A percentile compares a stretch with the other conserved stretches of the same genome.
These are phyloP conservation scores for Tinea trinotella DNA, from an alignment of 2,888 invertebrate species.

Conservation along the genomic window DNA sequence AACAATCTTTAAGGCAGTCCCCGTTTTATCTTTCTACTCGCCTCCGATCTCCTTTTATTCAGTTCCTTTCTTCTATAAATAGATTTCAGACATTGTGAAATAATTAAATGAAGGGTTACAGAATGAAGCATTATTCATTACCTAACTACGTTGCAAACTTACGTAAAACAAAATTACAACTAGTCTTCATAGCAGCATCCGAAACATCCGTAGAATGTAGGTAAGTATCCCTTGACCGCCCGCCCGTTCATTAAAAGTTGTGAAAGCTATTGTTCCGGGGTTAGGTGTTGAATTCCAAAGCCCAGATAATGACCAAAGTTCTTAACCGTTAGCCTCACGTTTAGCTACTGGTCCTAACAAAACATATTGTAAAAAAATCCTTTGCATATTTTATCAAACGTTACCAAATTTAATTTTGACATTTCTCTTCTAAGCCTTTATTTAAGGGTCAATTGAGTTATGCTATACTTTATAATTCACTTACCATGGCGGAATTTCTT, in stretches of 20 bases:
- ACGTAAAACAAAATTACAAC: too few relatives aligned
- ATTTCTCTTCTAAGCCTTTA: too few relatives aligned
- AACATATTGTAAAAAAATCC: neutral
- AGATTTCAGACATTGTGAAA: too few relatives aligned
- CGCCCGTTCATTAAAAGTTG: slow-evolving; percentile 3
- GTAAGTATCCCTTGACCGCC: neutral
- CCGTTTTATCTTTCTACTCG: too few relatives aligned
- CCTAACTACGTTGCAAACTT: too few relatives aligned
- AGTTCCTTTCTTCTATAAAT: too few relatives aligned
- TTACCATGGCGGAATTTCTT: slow-evolving; percentile 63
- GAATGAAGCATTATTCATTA: too few relatives aligned
- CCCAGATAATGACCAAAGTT: slow-evolving; percentile 2
- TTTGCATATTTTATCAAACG: neutral
- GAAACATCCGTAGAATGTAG: neutral
- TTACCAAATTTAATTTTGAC: neutral
- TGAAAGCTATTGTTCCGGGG: neutral
- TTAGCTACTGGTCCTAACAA: neutral
- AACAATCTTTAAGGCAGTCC: too few relatives aligned
- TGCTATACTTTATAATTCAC: slow-evolving; percentile 27
- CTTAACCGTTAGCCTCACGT: neutral
- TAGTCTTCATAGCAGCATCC: neutral
- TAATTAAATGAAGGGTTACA: too few relatives aligned
- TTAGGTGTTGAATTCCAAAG: slow-evolving; percentile 12
- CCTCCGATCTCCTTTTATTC: too few relatives aligned
- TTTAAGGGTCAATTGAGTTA: neutral